Conservation (phyloP, 2,888 invertebrate genomes). For the Atethmia centrago region DNA sequence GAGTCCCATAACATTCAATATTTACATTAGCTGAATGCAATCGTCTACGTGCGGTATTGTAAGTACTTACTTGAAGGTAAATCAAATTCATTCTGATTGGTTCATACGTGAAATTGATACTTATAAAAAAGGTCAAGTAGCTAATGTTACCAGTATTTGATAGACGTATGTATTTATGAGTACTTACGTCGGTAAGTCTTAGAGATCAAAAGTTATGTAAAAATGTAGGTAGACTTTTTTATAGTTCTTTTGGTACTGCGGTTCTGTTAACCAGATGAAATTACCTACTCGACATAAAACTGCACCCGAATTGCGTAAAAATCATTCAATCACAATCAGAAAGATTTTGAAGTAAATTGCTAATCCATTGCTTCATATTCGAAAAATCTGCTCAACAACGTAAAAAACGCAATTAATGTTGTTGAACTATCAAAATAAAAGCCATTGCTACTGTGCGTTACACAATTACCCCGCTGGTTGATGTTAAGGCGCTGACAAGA, state of each 20-base stretch:
- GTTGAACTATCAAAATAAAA: too few species aligned
- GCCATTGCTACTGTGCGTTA: too few species aligned
- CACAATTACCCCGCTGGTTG: too few species aligned
- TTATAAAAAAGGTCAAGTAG: slow-evolving; percentile 33
- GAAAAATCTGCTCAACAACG: too few species aligned
- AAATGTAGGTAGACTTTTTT: not conserved
- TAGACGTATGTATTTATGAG: not conserved
- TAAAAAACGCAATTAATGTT: too few species aligned
- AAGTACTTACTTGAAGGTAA: slow-evolving; percentile 51
- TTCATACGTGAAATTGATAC: slow-evolving; percentile 56
- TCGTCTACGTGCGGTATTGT: slow-evolving; percentile 54
- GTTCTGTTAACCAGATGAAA: not conserved
- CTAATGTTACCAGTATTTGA: slow-evolving; percentile 17
- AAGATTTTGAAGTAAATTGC: too few species aligned
- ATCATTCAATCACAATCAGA: too few species aligned
- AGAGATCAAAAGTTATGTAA: not conserved
- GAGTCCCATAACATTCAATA: slow-evolving; percentile 66
- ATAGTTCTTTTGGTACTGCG: not conserved
- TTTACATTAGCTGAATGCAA: slow-evolving; percentile 64
- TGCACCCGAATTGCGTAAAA: too few species aligned
- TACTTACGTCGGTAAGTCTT: not conserved
- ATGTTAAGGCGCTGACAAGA: too few species aligned
- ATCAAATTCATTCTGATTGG: slow-evolving; percentile 61
- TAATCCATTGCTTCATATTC: too few species aligned
- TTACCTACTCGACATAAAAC: not conserved